These are phyloP conservation scores for Holothuria glaberrima DNA, from an alignment of 35 echinoderm and acorn worm species.

Conservation along the genomic window DNA sequence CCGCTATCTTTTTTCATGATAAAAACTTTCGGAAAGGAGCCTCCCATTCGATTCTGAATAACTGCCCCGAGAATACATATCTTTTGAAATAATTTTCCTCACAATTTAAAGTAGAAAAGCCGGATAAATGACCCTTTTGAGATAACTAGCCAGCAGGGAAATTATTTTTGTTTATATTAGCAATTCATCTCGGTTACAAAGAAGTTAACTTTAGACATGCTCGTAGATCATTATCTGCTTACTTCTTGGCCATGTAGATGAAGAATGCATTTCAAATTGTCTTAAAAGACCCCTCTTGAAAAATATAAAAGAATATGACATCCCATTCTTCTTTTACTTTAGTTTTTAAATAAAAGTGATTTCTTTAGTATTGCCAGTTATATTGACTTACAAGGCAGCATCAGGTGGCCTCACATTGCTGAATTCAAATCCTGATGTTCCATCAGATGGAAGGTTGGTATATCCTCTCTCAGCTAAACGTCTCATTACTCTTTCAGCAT, in stretches of 20 bases:
- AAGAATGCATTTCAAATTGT: background rate
- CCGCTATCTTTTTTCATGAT: no score
- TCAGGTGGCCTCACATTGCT: conserved; percentile 42
- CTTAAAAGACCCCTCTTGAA: background rate
- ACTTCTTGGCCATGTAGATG: background rate
- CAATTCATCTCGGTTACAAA: no score
- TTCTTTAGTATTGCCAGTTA: background rate
- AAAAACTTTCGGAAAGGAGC: no score
- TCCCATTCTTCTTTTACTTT: background rate
- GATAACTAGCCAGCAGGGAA: no score
- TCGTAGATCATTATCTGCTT: no score
- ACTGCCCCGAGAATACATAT: no score
- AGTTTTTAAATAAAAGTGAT: background rate
- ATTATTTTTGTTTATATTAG: no score
- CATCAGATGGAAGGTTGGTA: conserved; percentile 41
- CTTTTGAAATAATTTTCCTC: no score
- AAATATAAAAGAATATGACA: background rate
- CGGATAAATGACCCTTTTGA: no score
- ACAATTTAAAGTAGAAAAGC: no score
- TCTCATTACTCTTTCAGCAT: conserved; percentile 35
- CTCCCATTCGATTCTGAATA: no score
- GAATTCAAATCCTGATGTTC: conserved; percentile 45
- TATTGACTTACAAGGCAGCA: background rate
- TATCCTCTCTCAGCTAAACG: conserved; percentile 44
- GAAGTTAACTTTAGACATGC: no score